Evolutionary conservation across 2,888 invertebrate species (phyloP), one percentile per base, ranked within the genome.

Genomic region (Strigamia maritima): DNA sequence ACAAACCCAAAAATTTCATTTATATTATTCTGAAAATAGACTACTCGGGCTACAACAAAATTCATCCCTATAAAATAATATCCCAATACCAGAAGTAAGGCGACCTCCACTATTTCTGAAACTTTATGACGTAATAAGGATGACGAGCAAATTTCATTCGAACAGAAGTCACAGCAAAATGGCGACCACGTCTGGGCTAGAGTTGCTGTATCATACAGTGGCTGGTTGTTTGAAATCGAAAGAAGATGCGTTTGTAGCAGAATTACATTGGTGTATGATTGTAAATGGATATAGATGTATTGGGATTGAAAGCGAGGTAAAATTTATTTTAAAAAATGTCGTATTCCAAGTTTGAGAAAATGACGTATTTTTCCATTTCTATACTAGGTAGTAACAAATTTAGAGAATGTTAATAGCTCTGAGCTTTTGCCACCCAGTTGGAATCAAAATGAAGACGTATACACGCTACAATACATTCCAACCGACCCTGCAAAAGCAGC

Each of bases 351-450:
- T 35, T 35, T 35, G 8, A 38, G 7, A 40, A n/a, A n/a, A n/a
- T n/a, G n/a, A n/a, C n/a, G n/a, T n/a, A n/a, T n/a, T n/a, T n/a
- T n/a, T n/a, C n/a, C n/a, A n/a, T n/a, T n/a, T 74, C 75, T 79
- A 28, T 76, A n/a, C n/a, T n/a, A 31, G 16, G 75, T 79, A 65
- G 40, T 65, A 24, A 38, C 31, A 28, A 49, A 38, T 28, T 80
- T 82, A 49, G 40, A 89, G 10, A 75, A 35, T 35, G 38, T 75
- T 12, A 35, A 22, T 22, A 75, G 75, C 19, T 38, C 90, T 80
- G 94, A 95, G 86, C 84, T 92, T 65, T 86, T 95, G 19, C 94
- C 94, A 1, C 88, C 89, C 49, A 90, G 90, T 65, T 95, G 94
- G 94, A 94, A 91, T 85, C 87, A 88, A 75, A 80, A 80, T 40